Base-by-base conservation (phyloP, 2,888 invertebrate genomes). In the Leptopilina myrica region DNA sequence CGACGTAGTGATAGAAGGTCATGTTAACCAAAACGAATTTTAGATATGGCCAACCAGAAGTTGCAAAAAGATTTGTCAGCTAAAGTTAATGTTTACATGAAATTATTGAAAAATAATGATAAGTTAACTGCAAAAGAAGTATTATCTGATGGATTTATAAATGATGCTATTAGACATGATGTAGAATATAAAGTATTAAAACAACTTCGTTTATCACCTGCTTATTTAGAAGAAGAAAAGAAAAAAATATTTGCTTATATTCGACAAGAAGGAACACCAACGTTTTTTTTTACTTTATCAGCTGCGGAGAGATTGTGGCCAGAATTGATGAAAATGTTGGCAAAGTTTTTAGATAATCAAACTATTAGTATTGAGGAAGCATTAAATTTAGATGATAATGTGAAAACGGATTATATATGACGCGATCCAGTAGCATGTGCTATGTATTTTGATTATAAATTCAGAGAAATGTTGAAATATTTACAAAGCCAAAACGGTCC, bases 1-100 rank as follows among this genome's bases (percentile, higher is more conserved):
- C 26, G 65, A 40, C 65, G 65, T 26, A 56, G n/a, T n/a, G 82
- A 84, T 40, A 79, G 77, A 78, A 59, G 81, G 40, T 77, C 81
- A 12, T 77, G 81, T n/a, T 5, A 14, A 56, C n/a, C 40, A 79
- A 56, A 33, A 0, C n/a, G 43, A 43, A 43, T 43, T 43, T 43
- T 8, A 43, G 43, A 43, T 43, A 43, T 43, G 43, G 43, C 43
- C 6, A 43, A 43, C 7, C 43, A 43, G 8, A 43, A 43, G 7
- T 43, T 43, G 8, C 43, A 43, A 1, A 56, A n/a, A 14, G n/a
- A 56, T 56, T 56, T 56, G n/a, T 56, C 56, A 56, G n/a, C 14
- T 11, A 12, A 56, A n/a, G 56, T 56, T 0, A 56, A 56, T 56
- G n/a, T 56, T 56, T 56, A 56, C 11, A 14, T 56, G 56, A 12